Evolutionary conservation across 2,113 vertebrate species (phyloP).

Genomic region (Dolichallabes microphthalmus): DNA sequence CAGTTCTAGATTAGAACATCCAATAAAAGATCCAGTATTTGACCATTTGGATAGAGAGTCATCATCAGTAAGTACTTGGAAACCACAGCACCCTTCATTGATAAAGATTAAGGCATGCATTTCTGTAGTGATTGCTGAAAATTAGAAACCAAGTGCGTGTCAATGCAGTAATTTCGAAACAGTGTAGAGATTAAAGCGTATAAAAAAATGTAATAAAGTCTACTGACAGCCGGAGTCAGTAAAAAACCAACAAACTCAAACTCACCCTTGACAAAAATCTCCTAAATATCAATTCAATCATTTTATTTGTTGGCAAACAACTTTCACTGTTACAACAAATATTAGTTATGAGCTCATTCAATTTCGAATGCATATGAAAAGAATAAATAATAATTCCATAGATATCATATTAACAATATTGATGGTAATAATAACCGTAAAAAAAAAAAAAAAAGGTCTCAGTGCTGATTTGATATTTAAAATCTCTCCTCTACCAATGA

Average conservation of each 20-base stretch:
- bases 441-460: constrained; percentile 43
- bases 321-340: constrained; percentile 99
- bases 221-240: too few species aligned
- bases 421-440: constrained; percentile 65
- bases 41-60: too few species aligned
- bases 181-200: too few species aligned
- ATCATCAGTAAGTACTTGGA: too few species aligned
- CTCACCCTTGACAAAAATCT: constrained; percentile 60
- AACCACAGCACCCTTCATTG: too few species aligned
- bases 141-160: too few species aligned
- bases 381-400: constrained; percentile 92
- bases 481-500: constrained; percentile 22
- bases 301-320: constrained; percentile 99
- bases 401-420: constrained; percentile 75
- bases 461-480: constrained; percentile 46
- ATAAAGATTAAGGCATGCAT: too few species aligned
- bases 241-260: constrained; percentile 50
- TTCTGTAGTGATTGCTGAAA: too few species aligned
- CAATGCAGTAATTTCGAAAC: too few species aligned
- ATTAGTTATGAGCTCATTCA: constrained; percentile 99
- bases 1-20: too few species aligned
- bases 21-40: too few species aligned
- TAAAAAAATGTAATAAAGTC: too few species aligned
- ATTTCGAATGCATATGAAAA: constrained; percentile 95
- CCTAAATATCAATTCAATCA: constrained; percentile 91